Evolutionary conservation across 2,888 invertebrate genomes (phyloP).

Genomic region (Epinotia brunnichana): DNA sequence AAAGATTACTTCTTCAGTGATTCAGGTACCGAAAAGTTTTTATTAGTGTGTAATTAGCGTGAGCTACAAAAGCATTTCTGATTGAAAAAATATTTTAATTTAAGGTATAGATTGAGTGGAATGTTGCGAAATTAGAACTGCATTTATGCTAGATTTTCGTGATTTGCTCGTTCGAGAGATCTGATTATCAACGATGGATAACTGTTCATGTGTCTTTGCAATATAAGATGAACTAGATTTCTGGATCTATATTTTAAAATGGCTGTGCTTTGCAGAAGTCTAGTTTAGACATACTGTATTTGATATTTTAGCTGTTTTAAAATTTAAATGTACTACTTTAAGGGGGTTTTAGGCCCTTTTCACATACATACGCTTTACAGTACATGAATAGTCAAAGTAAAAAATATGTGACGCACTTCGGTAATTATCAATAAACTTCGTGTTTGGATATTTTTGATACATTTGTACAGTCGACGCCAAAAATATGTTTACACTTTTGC

Average conservation of each 20-base stretch:
- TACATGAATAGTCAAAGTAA: background rate
- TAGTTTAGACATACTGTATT: conserved; percentile 17
- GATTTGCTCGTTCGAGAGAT: background rate
- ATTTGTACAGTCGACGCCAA: too few species aligned
- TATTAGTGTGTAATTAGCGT: too few species aligned
- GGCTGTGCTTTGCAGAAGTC: conserved; percentile 17
- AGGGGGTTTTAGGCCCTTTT: background rate
- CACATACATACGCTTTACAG: background rate
- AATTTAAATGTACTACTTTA: background rate
- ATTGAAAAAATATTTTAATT: background rate
- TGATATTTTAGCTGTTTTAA: conserved; percentile 19
- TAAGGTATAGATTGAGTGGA: background rate
- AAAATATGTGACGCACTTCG: background rate
- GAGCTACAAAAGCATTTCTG: background rate
- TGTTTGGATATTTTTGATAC: too few species aligned
- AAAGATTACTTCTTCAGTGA: background rate
- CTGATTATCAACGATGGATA: background rate
- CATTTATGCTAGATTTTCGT: background rate
- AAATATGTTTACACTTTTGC: too few species aligned
- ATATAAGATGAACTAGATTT: conserved; percentile 7
- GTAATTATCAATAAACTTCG: too few species aligned
- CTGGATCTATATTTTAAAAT: conserved; percentile 1
- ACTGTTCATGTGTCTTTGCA: conserved; percentile 10
- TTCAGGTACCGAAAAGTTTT: background rate
- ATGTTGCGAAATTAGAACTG: background rate